Percentiles rank a stretch among this genome's conserved stretches.
Evolutionary conservation across 2,888 invertebrate species (phyloP).

Genomic region (Mylabris sibirica): DNA sequence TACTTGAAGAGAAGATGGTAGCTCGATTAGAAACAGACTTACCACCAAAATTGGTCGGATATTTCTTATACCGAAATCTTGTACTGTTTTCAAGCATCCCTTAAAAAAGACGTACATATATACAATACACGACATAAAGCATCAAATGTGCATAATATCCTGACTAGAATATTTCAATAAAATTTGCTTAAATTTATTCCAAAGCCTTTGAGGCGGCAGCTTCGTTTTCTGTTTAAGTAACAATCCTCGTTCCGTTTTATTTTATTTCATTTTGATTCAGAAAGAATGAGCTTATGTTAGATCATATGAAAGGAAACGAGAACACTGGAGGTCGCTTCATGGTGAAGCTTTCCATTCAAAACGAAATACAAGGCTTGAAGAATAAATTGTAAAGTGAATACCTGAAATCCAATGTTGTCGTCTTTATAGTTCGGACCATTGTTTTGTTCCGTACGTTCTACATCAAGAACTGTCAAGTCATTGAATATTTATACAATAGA

Average conservation of each 20-base stretch:
- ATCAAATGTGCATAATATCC: no score
- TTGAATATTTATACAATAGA: constrained; percentile 16
- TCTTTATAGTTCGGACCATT: background rate
- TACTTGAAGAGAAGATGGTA: background rate
- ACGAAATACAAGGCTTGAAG: background rate
- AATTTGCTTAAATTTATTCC: background rate
- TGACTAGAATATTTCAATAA: no score
- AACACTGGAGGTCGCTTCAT: background rate
- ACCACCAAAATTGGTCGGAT: no score
- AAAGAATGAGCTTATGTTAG: background rate
- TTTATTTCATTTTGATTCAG: background rate
- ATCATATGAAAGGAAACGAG: background rate
- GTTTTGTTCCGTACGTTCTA: background rate
- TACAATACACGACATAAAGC: no score
- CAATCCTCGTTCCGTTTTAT: background rate
- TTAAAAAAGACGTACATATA: no score
- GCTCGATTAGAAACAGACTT: no score
- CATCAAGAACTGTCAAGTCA: background rate
- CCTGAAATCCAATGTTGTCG: background rate
- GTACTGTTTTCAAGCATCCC: no score
- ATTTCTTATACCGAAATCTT: no score
- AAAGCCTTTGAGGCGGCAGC: background rate
- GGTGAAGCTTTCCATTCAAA: background rate
- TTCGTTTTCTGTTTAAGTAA: background rate
- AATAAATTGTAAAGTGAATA: background rate